phyloP scores from a whole-genome alignment of 2,797 vertebrate genomes.

The Myiothlypis chrysogaster region DNA sequence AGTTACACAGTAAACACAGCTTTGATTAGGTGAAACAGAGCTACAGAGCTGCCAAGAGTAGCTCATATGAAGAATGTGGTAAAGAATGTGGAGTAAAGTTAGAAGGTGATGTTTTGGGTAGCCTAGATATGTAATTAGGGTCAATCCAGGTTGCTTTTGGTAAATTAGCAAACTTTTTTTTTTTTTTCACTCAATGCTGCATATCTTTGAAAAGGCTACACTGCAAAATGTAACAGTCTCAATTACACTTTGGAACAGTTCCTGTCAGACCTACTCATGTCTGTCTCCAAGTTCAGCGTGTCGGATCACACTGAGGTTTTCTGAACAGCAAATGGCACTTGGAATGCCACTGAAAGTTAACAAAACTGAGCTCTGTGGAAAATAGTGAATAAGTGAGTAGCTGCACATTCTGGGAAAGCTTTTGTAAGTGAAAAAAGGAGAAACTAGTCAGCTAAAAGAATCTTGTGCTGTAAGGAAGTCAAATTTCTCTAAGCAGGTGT shows the following conservation, averaged over 20 bases:
- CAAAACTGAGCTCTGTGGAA: neutral
- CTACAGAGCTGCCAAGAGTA: neutral
- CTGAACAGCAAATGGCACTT: neutral
- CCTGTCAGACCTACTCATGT: neutral
- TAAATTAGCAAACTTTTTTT: neutral
- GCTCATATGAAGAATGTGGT: neutral
- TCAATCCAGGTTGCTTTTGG: neutral
- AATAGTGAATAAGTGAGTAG: neutral
- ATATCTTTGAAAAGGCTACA: neutral
- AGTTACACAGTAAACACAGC: neutral
- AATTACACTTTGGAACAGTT: neutral
- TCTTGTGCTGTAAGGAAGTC: neutral
- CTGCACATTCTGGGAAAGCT: neutral
- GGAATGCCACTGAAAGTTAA: neutral
- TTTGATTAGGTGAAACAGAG: neutral
- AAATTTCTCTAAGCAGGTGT: neutral
- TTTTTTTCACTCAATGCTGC: neutral
- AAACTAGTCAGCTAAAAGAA: neutral
- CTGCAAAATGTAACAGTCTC: neutral
- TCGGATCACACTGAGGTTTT: neutral
- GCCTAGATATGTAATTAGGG: neutral
- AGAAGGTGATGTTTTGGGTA: neutral
- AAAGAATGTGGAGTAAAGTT: neutral
- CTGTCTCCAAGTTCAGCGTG: fast-evolving
- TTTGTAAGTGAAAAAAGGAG: neutral